These are phyloP conservation scores for Enoplosus armatus DNA, from an alignment of 2,797 vertebrate species.

Conservation along the genomic window DNA sequence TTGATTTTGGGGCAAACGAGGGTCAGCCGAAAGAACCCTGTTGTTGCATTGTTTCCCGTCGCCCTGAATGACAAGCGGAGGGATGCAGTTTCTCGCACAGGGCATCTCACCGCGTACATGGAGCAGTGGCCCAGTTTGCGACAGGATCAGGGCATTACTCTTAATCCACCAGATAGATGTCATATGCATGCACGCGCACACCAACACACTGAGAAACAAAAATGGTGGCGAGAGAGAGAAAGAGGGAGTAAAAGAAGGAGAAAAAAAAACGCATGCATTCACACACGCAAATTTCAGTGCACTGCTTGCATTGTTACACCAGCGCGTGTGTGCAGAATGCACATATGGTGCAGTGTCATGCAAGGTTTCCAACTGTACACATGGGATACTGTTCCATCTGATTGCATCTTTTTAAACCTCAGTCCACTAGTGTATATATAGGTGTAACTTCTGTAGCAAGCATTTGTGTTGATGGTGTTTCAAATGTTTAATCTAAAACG, in stretches of 20 bases:
- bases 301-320: conserved; percentile 38
- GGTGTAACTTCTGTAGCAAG: conserved; percentile 7
- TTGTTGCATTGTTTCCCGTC: conserved; percentile 44
- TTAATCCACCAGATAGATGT: conserved; percentile 83
- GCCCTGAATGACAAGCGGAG: conserved; percentile 46
- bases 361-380: conserved; percentile 56
- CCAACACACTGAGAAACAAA: conserved; percentile 48
- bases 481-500: conserved; percentile 5
- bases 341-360: conserved; percentile 67
- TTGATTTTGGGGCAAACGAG: conserved; percentile 56
- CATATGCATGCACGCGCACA: conserved; percentile 69
- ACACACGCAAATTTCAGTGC: conserved; percentile 28
- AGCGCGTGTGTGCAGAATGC: conserved; percentile 43
- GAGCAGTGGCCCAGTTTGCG: conserved; percentile 81
- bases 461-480: conserved; percentile 2
- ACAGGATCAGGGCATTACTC: conserved; percentile 82
- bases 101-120: conserved; percentile 60
- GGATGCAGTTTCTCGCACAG: conserved; percentile 49
- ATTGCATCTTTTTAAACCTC: conserved; percentile 62
- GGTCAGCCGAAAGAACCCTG: conserved; percentile 61
- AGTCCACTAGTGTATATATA: conserved; percentile 13
- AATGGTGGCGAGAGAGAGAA: conserved; percentile 34
- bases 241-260: conserved; percentile 22
- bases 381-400: conserved; percentile 51
- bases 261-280: neutral